Base-by-base conservation (phyloP, 2,888 invertebrate genomes). In the Nymphalis polychloros region DNA sequence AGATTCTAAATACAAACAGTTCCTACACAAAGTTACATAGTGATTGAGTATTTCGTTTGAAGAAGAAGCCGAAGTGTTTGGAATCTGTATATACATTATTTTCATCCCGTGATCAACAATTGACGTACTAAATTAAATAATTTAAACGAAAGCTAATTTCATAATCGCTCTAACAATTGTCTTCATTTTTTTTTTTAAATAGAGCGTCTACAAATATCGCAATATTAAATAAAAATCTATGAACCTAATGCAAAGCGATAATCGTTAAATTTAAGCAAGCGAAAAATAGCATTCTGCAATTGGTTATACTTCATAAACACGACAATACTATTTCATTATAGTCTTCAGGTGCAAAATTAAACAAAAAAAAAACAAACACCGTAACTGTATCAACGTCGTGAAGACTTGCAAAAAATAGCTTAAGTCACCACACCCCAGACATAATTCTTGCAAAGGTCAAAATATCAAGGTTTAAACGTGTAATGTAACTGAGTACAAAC, bases 391-490 rank as follows among this genome's bases (percentile, higher is more conserved):
- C 13, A 35, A 41, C 19, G 41, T 8, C 31, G 41, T 57, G 17
- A 57, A 2, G 20, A 19, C 48, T 48, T 20, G 27, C 48, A 31
- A 57, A 64, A 67, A 50, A 31, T 31, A 52, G 53, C 31, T 10
- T 23, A 17, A 19, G 13, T 57, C 49, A 50, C 60, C 66, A 67
- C 59, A 50, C 55, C 64, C 47, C 31, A 27, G 8, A 13, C 20
- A 23, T 61, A 52, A 67, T 20, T 50, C 63, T 62, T 46, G 49
- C 67, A 70, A 72, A 75, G 72, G 70, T 70, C 63, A 68, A 60
- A 68, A 70, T 59, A 65, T 49, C 66, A 72, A 73, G 72, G 73
- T 62, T 27, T 27, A 13, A 27, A 16, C 63, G 53, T 60, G 70
- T 66, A 52, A 61, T 57, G 64, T 52, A 23, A 47, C 57, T 59